Evolutionary conservation across 2,888 invertebrate species (phyloP).

Genomic region (Chrysolina haemoptera): DNA sequence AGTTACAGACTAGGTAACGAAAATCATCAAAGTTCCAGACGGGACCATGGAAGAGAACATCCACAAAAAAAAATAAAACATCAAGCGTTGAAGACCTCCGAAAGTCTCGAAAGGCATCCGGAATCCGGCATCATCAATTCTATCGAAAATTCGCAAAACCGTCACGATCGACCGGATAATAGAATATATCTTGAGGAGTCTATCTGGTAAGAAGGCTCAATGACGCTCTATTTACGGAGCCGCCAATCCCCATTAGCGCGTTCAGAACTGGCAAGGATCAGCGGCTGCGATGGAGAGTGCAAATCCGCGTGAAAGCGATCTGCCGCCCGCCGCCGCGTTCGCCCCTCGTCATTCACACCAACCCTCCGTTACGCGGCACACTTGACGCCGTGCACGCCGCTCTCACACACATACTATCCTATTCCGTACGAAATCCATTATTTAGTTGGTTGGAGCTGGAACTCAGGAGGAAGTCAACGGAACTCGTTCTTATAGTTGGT

Average conservation of each 20-base stretch:
- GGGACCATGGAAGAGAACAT: no score
- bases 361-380: slow-evolving; percentile 35
- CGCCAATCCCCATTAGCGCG: slow-evolving; percentile 69
- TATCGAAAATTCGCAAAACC: slow-evolving; percentile 25
- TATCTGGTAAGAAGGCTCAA: slow-evolving; percentile 64
- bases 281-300: slow-evolving; percentile 63
- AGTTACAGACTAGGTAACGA: no score
- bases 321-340: slow-evolving; percentile 32
- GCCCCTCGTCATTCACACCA: slow-evolving; percentile 37
- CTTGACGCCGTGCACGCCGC: slow-evolving; percentile 31
- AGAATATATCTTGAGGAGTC: slow-evolving; percentile 41
- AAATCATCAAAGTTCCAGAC: no score
- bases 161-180: slow-evolving; percentile 47
- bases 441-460: slow-evolving; percentile 23
- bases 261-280: slow-evolving; percentile 62
- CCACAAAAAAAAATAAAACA: no score
- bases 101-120: slow-evolving; percentile 2
- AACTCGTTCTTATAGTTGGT: background rate
- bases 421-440: slow-evolving; percentile 33
- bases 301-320: slow-evolving; percentile 69
- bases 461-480: slow-evolving; percentile 7
- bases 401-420: slow-evolving; percentile 33
- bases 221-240: slow-evolving; percentile 70
- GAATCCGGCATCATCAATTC: slow-evolving; percentile 4
- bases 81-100: background rate